A percentile compares a stretch with the other conserved stretches of the same genome.
Evolutionary conservation across 37 sponge, comb jelly and placozoan species (phyloP).

Genomic region (Aphrocallistes beatrix): DNA sequence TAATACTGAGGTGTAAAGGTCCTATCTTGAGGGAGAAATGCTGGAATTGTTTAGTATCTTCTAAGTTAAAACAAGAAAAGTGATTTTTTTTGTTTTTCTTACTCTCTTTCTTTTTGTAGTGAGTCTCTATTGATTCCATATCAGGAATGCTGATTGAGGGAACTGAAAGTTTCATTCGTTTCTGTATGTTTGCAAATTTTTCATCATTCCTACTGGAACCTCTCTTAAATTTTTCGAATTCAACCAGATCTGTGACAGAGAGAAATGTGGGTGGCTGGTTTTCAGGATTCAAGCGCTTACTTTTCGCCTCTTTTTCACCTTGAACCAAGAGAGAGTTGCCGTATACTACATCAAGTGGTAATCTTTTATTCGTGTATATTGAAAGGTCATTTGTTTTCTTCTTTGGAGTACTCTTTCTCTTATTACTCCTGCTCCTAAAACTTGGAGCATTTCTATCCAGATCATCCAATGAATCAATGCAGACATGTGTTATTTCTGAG

Average conservation of each 20-base stretch:
- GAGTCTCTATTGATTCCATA: too few species aligned
- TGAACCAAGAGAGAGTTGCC: background rate
- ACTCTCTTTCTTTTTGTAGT: too few species aligned
- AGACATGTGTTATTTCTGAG: background rate
- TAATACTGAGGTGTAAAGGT: too few species aligned
- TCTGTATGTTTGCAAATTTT: too few species aligned
- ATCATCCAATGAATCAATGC: background rate
- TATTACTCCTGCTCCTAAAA: background rate
- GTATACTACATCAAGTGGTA: background rate
- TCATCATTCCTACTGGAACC: too few species aligned
- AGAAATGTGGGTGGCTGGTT: background rate
- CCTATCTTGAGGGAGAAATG: too few species aligned
- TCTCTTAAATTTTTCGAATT: too few species aligned
- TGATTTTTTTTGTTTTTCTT: too few species aligned
- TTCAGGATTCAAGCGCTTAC: background rate
- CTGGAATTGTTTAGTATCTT: too few species aligned
- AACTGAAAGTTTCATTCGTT: too few species aligned
- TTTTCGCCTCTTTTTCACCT: background rate
- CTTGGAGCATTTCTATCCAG: background rate
- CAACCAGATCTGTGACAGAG: conserved; percentile 3
- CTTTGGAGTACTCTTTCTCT: background rate
- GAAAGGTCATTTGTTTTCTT: background rate
- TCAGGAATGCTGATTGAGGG: too few species aligned
- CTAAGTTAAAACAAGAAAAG: too few species aligned
- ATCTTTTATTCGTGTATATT: background rate